phyloP scores from a whole-genome alignment of 2,797 vertebrate species.

The Melanotaenia pygmaea region DNA sequence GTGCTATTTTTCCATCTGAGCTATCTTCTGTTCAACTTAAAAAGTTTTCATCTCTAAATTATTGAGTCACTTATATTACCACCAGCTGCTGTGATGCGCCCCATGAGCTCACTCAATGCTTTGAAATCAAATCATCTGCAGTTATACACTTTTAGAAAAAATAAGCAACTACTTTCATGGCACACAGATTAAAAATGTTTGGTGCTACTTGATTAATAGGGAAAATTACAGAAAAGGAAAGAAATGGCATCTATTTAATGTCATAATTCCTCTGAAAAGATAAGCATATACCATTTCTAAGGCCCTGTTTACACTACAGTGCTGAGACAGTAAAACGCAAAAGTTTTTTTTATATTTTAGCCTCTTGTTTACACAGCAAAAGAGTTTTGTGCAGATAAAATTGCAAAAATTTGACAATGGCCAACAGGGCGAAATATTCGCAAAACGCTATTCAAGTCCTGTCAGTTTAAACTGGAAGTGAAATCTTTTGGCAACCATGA shows the following conservation, averaged over 20 bases:
- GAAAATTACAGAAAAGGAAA: not conserved
- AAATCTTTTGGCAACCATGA: too few relatives aligned
- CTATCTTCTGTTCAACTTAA: slow-evolving; percentile 26
- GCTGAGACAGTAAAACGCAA: too few relatives aligned
- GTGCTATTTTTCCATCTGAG: slow-evolving; percentile 13
- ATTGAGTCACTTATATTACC: slow-evolving; percentile 42
- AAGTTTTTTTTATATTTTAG: too few relatives aligned
- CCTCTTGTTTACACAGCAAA: too few relatives aligned
- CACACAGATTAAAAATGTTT: not conserved
- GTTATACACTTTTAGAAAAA: slow-evolving; percentile 33
- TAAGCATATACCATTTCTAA: not conserved
- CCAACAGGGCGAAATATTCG: too few relatives aligned
- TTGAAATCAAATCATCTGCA: slow-evolving; percentile 49
- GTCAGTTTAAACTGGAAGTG: too few relatives aligned
- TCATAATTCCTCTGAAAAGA: not conserved
- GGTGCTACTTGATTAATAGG: too few relatives aligned
- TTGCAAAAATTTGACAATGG: too few relatives aligned
- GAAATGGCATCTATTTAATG: not conserved
- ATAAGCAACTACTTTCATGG: slow-evolving; percentile 26
- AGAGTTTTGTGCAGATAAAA: too few relatives aligned
- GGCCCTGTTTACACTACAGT: too few relatives aligned
- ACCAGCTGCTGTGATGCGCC: slow-evolving; percentile 39
- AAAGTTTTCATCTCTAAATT: slow-evolving; percentile 45
- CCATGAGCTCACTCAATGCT: slow-evolving; percentile 34
- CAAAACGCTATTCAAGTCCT: too few relatives aligned